Conservation (phyloP, 2,888 invertebrate genomes). For the Diadromus collaris region DNA sequence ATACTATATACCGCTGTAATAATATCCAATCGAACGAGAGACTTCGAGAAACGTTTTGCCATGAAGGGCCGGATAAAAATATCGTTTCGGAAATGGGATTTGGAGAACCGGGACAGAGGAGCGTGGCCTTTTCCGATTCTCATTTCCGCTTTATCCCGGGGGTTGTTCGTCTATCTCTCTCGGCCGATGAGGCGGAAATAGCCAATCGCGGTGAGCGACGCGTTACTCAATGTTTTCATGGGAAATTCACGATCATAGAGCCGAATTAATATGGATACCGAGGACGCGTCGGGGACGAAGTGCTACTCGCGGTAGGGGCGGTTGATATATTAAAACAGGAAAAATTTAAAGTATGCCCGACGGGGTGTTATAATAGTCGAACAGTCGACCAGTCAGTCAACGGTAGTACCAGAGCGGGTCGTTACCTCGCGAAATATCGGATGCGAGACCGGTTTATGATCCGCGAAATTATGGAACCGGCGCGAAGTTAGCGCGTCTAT, state of each 20-base stretch:
- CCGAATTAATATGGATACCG: conserved; percentile 44
- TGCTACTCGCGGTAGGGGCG: background rate
- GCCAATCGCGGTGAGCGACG: conserved; percentile 53
- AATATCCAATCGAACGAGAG: conserved; percentile 8
- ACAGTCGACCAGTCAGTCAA: conserved; percentile 49
- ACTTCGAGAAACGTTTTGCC: conserved; percentile 6
- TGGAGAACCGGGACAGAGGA: conserved; percentile 12
- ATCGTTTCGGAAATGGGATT: conserved; percentile 23
- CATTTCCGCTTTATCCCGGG: conserved; percentile 45
- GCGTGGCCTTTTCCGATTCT: conserved; percentile 51
- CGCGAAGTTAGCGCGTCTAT: conserved; percentile 1
- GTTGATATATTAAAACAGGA: conserved; percentile 20
- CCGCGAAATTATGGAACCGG: conserved; percentile 65
- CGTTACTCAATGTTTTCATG: conserved; percentile 43
- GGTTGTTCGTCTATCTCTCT: conserved; percentile 23
- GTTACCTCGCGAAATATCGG: conserved; percentile 60
- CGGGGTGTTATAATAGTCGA: conserved; percentile 44
- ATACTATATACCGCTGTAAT: background rate
- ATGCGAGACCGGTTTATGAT: conserved; percentile 61
- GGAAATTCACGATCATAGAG: conserved; percentile 55
- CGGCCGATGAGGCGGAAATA: conserved; percentile 57
- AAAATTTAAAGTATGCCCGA: conserved; percentile 14
- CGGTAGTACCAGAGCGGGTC: conserved; percentile 48
- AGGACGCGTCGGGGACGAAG: no score
- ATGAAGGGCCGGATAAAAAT: conserved; percentile 13